Base-by-base conservation (phyloP, 2,113 vertebrate species). In the Tapirus terrestris region DNA sequence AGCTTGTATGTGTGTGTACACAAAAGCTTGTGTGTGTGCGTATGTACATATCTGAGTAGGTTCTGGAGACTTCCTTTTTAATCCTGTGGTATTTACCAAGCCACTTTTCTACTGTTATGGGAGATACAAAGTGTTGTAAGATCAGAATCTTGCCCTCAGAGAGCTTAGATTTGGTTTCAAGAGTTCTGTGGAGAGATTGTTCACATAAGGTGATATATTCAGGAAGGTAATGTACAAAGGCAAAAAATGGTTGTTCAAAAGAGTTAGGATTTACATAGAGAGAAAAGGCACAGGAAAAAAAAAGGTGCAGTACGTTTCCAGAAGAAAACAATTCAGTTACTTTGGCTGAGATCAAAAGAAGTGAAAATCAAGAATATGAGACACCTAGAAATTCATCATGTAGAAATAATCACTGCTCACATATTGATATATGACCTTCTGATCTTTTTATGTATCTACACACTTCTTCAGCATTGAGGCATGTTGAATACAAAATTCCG, bases 1-100 rank as follows among this genome's bases (percentile, higher is more conserved):
- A 48, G 13, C 25, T 8, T 23, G 36, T n/a, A 2, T 16, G 2
- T 9, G 21, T 12, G 17, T 67, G 0, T 25, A 12, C 1, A 1
- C 10, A 43, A 23, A 27, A 25, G 18, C 31, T 9, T 21, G 18
- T 10, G 3, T 4, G 1, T 29, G 16, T 29, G 33, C 48, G 25
- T 25, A 9, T 2, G 0, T 12, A 58, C 7, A 7, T 9, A 80
- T 33, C 9, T 76, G 43, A 18, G 65, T 63, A 39, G 31, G 20
- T 70, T 27, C 51, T 36, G 12, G 31, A 82, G 13, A 39, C 11
- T 70, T 70, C 4, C 1, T 86, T 90, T 27, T 18, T 14, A n/a
- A 33, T 53, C 9, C 43, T 39, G 61, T 29, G 68, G 13, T 33
- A 21, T 48, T 92, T 53, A 61, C 58, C 25, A 65, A 75, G 70